Conservation (phyloP, 2,888 invertebrate genomes). For the Rhorus exstirpatorius region DNA sequence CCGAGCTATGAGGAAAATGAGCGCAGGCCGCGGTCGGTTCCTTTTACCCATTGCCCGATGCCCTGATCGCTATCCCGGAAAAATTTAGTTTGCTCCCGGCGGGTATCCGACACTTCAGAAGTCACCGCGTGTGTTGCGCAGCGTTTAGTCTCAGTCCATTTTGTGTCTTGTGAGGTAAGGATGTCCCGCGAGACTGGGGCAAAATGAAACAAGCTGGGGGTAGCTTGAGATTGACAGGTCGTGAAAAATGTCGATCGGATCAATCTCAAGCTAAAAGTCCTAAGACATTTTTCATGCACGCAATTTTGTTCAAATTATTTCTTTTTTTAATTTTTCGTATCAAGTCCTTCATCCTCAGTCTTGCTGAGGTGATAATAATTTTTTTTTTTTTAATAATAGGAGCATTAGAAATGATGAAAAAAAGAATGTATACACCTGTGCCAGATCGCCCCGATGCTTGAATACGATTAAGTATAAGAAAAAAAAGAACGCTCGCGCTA, state of each 20-base stretch:
- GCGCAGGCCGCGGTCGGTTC: slow-evolving; percentile 68
- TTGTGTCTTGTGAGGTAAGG: slow-evolving; percentile 35
- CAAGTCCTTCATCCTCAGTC: background rate
- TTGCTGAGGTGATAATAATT: background rate
- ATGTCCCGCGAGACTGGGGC: background rate
- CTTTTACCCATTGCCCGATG: slow-evolving; percentile 43
- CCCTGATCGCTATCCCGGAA: slow-evolving; percentile 64
- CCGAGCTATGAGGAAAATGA: slow-evolving; percentile 57
- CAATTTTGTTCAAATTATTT: background rate
- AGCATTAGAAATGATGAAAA: background rate
- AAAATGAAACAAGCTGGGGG: slow-evolving; percentile 10
- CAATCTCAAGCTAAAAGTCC: background rate
- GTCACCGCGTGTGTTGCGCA: slow-evolving; percentile 77
- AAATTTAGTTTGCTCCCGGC: slow-evolving; percentile 66
- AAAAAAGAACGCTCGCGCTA: slow-evolving; percentile 3
- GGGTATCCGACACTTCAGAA: slow-evolving; percentile 73
- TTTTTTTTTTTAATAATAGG: too few relatives aligned
- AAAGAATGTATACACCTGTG: background rate
- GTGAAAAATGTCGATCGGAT: slow-evolving; percentile 13
- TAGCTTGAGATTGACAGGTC: background rate
- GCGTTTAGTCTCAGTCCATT: slow-evolving; percentile 73
- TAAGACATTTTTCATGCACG: too few relatives aligned
- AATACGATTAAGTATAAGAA: background rate
- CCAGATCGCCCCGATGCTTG: background rate
- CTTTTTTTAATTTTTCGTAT: background rate